Evolutionary conservation across 2,888 invertebrate species (phyloP).

Genomic region (Xylophagus ater): DNA sequence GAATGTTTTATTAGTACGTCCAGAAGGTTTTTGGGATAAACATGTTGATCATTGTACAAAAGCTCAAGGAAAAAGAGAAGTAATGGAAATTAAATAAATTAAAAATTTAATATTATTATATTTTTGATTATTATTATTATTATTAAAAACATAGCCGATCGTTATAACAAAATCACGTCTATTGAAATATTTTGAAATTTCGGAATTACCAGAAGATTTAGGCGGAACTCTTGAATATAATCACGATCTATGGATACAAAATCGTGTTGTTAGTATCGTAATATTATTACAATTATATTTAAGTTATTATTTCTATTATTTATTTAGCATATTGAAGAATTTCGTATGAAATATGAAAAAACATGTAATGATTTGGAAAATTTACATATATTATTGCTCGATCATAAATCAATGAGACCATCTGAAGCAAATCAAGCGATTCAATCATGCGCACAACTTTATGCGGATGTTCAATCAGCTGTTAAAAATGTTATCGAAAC

Average conservation of each 20-base stretch:
- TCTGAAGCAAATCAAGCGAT: constrained; percentile 47
- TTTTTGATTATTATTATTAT: not conserved
- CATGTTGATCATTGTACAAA: constrained; percentile 60
- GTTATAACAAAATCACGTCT: constrained; percentile 59
- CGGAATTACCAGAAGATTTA: constrained; percentile 59
- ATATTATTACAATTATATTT: not conserved
- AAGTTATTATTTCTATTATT: constrained; percentile 1
- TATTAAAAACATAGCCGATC: constrained; percentile 45
- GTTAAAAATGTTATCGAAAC: constrained; percentile 41
- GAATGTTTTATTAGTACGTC: constrained; percentile 53
- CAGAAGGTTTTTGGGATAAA: constrained; percentile 67
- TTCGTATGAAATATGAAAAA: constrained; percentile 48
- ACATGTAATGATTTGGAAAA: constrained; percentile 51
- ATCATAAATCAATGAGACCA: constrained; percentile 43
- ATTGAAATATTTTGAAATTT: constrained; percentile 53
- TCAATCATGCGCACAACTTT: constrained; percentile 44
- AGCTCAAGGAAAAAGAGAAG: constrained; percentile 48
- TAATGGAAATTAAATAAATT: too few relatives aligned
- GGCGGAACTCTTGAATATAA: constrained; percentile 61
- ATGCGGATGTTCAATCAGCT: constrained; percentile 41
- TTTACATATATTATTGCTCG: constrained; percentile 46
- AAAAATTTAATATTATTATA: not conserved
- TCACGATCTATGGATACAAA: constrained; percentile 63
- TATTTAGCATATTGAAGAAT: constrained; percentile 55
- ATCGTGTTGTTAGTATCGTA: constrained; percentile 52